Base-by-base conservation (phyloP, 2,797 vertebrate species). In the Pseudocheirus occidentalis region DNA sequence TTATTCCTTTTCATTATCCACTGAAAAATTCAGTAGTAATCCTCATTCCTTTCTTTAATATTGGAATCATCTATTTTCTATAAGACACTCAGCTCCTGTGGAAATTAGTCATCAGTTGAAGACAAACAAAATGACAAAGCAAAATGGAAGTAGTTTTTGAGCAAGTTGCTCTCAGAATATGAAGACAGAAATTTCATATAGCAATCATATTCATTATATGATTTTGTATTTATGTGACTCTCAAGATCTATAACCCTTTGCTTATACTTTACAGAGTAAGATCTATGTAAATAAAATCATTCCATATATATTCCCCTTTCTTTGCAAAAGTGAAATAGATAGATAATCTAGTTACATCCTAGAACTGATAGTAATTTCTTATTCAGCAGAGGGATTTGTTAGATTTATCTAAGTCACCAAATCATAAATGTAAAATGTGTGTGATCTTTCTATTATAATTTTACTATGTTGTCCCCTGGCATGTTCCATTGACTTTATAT, bases 41-140 rank as follows among this genome's bases (percentile, higher is more conserved):
- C 12, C 16, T 57, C 9, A 28, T 53, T 92, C 56, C 29, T 9
- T 91, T 62, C 66, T 94, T 73, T 91, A 52, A 90, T 89, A 81
- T 91, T 92, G 55, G 13, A 16, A 18, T 59, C 16, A 94, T 87
- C 93, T 96, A 87, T 66, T 87, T 93, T 5, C 62, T 55, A 29
- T 3, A 91, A 40, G 90, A 81, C 28, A 94, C 4, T 55, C 81
- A 94, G 46, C 16, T 40, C 53, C 29, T 24, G 21, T 28, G 52
- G 55, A 90, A 87, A 95, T 62, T 21, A 34, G 0, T 18, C 55
- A 54, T 62, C 40, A 90, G 14, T 40, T 73, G 4, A 73, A 90
- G 90, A 93, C 3, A 92, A 46, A 91, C 11, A 56, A 58, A 92
- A 54, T 53, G 28, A 94, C 0, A 40, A 31, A 55, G 5, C 56